These are phyloP conservation scores for Osmoderma eremita DNA, from an alignment of 2,888 invertebrate species.

Conservation along the genomic window DNA sequence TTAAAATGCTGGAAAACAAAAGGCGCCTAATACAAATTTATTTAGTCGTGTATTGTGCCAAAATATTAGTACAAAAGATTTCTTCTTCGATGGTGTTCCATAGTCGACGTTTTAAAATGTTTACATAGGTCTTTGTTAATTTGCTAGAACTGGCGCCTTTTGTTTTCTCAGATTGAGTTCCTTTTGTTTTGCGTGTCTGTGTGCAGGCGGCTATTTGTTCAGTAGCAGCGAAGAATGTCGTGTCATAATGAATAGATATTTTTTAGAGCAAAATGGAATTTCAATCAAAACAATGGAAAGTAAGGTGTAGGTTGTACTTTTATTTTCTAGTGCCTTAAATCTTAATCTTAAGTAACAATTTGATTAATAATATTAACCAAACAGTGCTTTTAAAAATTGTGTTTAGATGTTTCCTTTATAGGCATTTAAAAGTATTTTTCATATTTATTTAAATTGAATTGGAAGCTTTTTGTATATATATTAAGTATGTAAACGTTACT, in stretches of 20 bases:
- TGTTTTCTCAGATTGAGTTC: constrained; percentile 18
- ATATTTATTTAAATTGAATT: no score
- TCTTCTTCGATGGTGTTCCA: constrained; percentile 22
- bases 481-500: background rate
- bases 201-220: constrained; percentile 17
- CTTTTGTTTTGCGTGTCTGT: background rate
- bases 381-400: no score
- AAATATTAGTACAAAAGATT: constrained; percentile 32
- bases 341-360: no score
- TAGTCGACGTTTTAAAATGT: constrained; percentile 23
- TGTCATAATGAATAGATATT: background rate
- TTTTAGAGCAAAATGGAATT: background rate
- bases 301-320: background rate
- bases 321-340: no score
- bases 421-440: no score
- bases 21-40: constrained; percentile 33
- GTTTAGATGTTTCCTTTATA: no score
- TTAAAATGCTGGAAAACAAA: constrained; percentile 5
- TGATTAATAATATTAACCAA: no score
- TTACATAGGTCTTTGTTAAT: constrained; percentile 31
- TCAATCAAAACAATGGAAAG: background rate
- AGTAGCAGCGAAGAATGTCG: background rate
- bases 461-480: background rate
- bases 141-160: constrained; percentile 23
- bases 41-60: constrained; percentile 33